Percentiles rank a stretch among this genome's conserved stretches.
Conservation (phyloP, 2,888 invertebrate species). For the Oscheius sp. region DNA sequence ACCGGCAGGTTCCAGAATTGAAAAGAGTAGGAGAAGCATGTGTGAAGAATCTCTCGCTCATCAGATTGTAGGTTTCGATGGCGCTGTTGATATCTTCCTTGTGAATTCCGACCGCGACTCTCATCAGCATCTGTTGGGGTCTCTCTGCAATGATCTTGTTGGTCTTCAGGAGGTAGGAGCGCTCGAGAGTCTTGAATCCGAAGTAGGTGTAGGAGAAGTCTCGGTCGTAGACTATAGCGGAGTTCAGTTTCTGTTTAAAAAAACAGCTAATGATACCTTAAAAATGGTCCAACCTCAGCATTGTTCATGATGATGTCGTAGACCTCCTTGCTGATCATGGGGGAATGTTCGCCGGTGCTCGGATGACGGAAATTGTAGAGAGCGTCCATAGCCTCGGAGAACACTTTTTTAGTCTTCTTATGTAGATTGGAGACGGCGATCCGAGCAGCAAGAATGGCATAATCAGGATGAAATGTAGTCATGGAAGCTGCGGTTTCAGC, state of each 20-base stretch:
- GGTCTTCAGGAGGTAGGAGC: conserved; percentile 92
- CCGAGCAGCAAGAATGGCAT: conserved; percentile 82
- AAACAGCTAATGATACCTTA: background rate
- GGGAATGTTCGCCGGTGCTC: conserved; percentile 81
- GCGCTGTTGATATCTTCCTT: conserved; percentile 90
- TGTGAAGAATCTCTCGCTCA: conserved; percentile 94
- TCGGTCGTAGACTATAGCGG: conserved; percentile 93
- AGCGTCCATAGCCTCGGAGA: conserved; percentile 85
- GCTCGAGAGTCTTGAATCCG: conserved; percentile 97
- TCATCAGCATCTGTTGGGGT: conserved; percentile 98
- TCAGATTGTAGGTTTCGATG: conserved; percentile 92
- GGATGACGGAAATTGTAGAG: conserved; percentile 84
- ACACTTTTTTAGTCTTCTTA: conserved; percentile 92
- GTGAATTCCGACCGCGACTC: conserved; percentile 95
- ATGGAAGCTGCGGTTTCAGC: conserved; percentile 98
- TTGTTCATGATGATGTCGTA: conserved; percentile 86
- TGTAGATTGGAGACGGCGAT: conserved; percentile 97
- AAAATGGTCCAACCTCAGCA: conserved; percentile 79
- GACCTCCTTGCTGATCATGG: conserved; percentile 88
- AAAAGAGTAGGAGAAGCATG: conserved; percentile 98
- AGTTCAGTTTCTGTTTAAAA: conserved; percentile 81
- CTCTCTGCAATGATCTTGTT: conserved; percentile 92
- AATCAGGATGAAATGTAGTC: conserved; percentile 97
- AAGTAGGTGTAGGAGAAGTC: conserved; percentile 98
- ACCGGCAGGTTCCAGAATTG: conserved; percentile 86